These are phyloP conservation scores for Epinephelus fuscoguttatus DNA, from an alignment of 2,113 vertebrate genomes.

Conservation along the genomic window DNA sequence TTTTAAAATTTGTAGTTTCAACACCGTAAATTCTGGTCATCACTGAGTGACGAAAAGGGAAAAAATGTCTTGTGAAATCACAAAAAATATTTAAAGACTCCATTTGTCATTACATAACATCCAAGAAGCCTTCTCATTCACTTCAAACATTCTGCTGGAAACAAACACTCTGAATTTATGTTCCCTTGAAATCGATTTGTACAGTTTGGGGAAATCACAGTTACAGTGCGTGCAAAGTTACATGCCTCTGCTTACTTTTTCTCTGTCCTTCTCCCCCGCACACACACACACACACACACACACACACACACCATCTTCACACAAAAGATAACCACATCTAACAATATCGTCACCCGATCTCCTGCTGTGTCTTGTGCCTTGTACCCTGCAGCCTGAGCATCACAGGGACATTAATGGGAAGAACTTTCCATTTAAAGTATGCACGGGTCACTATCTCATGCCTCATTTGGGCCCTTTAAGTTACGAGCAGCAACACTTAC, in stretches of 20 bases:
- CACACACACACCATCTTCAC: conserved; percentile 10
- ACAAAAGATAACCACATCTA: conserved; percentile 34
- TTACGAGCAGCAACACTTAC: conserved; percentile 71
- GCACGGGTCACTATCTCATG: conserved; percentile 65
- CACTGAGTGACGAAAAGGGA: not conserved
- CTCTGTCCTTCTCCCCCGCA: not conserved
- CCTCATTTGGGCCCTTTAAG: conserved; percentile 73
- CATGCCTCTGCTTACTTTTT: not conserved
- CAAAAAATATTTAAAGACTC: no score
- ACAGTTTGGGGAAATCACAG: not conserved
- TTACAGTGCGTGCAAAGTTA: not conserved
- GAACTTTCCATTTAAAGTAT: conserved; percentile 62
- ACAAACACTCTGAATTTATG: conserved; percentile 17
- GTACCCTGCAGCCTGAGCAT: conserved; percentile 6
- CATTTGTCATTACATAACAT: conserved; percentile 28
- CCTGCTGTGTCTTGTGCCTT: conserved; percentile 19
- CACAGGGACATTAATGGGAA: conserved; percentile 34
- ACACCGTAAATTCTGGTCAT: conserved; percentile 4
- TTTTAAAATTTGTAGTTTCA: conserved; percentile 13
- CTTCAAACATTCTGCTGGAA: conserved; percentile 28
- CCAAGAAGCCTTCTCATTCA: conserved; percentile 3
- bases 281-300: not conserved
- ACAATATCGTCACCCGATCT: conserved; percentile 30
- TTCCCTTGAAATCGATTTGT: not conserved
- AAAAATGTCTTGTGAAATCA: not conserved